Base-by-base conservation (phyloP, 2,113 vertebrate genomes). In the Larimichthys polyactis region DNA sequence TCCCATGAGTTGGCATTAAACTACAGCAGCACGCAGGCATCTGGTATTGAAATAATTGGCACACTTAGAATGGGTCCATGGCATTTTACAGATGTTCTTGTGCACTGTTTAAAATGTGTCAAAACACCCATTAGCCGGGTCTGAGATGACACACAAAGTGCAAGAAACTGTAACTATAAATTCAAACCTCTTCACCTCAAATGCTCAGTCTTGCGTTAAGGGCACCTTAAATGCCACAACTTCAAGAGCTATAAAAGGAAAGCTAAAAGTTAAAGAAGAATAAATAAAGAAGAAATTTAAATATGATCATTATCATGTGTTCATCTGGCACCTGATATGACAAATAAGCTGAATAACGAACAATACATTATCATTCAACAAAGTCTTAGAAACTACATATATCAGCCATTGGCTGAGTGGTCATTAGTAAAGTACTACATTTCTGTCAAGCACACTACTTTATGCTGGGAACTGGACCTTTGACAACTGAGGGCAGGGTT, bases 1-100 rank as follows among this genome's bases (percentile, higher is more conserved):
- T 84, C 86, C 85, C 79, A 81, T 90, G 87, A 90, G 71, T 79
- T 90, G 84, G 79, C 86, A 87, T 82, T 93, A 88, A 86, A 91
- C 67, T 66, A 77, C 83, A 65, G 76, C 81, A 46, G 75, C 77
- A 71, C 29, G 20, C 74, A 71, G 80, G 72, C 91, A 88, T 89
- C 79, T 89, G 70, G 60, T 84, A 82, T 88, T 87, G 73, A 85
- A 91, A 76, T 83, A 90, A 91, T 51, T 90, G 88, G 87, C 81
- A 81, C 78, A 44, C 75, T 87, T 63, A 82, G 75, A 87, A 80
- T 75, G 67, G 75, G 60, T 81, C 73, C 12, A 2, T 81, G 87
- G 81, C 92, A 91, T 88, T 91, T 91, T 90, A 86, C 88, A 93
- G 87, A 89, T 91, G 91, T 87, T 89, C 78, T 22, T 12, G 22